Conservation (phyloP, 2,113 vertebrate species). For the Phyllostomus hastatus region DNA sequence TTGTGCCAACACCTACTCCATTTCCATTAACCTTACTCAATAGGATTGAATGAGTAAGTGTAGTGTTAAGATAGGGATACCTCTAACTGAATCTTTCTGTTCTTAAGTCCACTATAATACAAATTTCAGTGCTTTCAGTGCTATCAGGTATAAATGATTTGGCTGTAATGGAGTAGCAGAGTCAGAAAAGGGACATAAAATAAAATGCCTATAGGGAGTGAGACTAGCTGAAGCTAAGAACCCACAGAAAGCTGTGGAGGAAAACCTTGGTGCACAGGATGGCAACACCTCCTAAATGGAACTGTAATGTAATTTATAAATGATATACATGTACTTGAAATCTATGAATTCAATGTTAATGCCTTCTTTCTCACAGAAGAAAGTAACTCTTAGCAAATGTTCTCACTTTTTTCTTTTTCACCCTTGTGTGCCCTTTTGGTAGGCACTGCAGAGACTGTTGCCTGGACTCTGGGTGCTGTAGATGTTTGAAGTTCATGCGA, state of each 20-base stretch:
- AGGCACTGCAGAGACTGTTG: not conserved
- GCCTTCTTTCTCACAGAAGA: constrained; percentile 5
- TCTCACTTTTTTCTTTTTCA: not conserved
- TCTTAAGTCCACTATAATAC: not conserved
- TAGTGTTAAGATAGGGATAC: not conserved
- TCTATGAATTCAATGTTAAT: not conserved
- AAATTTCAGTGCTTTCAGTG: not conserved
- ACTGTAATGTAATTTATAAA: not conserved
- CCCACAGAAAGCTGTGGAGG: not conserved
- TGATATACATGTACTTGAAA: not conserved
- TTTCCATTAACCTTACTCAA: not conserved
- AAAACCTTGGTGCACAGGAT: not conserved
- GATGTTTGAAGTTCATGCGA: not conserved
- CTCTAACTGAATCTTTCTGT: not conserved
- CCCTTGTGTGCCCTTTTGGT: accelerated
- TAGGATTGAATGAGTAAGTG: not conserved
- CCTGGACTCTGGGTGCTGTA: not conserved
- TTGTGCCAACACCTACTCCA: not conserved
- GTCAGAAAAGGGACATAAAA: not conserved
- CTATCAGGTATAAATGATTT: not conserved
- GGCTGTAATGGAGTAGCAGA: not conserved
- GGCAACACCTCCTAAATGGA: not conserved
- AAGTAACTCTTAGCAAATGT: not conserved
- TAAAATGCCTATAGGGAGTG: not conserved
- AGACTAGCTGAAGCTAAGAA: not conserved